Evolutionary conservation across 2,888 invertebrate species (phyloP), one percentile per base, ranked within the genome.

Genomic region (Ophion costatus): DNA sequence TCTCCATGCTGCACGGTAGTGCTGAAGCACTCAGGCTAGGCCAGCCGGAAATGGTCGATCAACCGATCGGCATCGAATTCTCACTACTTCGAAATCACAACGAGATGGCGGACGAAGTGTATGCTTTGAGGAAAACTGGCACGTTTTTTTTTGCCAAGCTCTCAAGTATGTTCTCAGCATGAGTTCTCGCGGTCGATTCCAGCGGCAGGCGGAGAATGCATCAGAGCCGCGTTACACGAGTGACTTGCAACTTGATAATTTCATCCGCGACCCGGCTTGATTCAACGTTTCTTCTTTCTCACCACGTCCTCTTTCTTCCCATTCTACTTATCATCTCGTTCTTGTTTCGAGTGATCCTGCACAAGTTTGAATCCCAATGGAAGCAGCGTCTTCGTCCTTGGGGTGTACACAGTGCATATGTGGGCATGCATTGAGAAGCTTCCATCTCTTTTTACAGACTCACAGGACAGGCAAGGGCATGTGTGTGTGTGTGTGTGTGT

Each of bases 171-270:
- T 22, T 73, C 51, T 59, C 22, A 22, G 59, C 56, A 56, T 56
- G 56, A 56, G 56, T 17, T 38, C 38, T 38, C 38, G 38, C 59
- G 59, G 63, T 29, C 66, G 69, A 74, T 63, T n/a, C 59, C 17
- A 38, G 6, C 56, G n/a, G 57, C 10, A 6, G 17, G 38, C 67
- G 45, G 33, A 38, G 69, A 69, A 66, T 71, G 66, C 63, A 64
- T 45, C 66, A 45, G 56, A 69, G 74, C 88, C 88, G 88, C 87
- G 90, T 91, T 91, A 86, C 89, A 86, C 87, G 88, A 88, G 88
- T 92, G 92, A 92, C 92, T 92, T 92, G 92, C 92, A 92, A 88
- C 91, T 92, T 91, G 90, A 91, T 92, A 92, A 92, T 93, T 92
- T 93, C 91, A 92, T 91, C 91, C 89, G 86, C 74, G 71, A 79